These are phyloP conservation scores for Plagodis pulveraria DNA, from an alignment of 2,888 invertebrate genomes.

Conservation along the genomic window DNA sequence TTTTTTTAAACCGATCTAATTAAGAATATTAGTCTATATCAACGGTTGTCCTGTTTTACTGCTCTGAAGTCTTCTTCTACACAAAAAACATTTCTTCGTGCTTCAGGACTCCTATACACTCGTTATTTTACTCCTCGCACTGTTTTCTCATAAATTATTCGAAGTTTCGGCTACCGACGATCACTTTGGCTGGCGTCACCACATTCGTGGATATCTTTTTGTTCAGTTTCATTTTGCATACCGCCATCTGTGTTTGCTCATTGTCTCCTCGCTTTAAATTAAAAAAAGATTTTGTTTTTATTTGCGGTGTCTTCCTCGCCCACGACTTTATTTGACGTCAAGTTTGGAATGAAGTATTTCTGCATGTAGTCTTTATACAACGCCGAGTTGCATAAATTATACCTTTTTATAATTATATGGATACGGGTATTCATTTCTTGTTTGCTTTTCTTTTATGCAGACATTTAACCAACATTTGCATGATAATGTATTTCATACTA, in stretches of 20 bases:
- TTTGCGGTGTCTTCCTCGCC: constrained; percentile 72
- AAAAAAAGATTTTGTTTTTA: constrained; percentile 75
- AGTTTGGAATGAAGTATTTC: constrained; percentile 79
- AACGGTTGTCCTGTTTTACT: no score
- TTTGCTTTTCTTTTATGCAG: constrained; percentile 30
- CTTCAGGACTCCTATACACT: no score
- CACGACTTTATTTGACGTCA: constrained; percentile 83
- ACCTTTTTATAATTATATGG: constrained; percentile 70
- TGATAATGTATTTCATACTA: constrained; percentile 38
- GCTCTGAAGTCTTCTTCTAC: no score
- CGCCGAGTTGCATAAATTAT: constrained; percentile 78
- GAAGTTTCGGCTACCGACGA: constrained; percentile 63
- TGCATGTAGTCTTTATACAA: constrained; percentile 68
- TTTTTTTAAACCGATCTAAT: no score
- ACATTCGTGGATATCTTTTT: constrained; percentile 63
- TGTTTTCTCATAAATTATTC: constrained; percentile 77
- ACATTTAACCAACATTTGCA: constrained; percentile 39
- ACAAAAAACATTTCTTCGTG: no score
- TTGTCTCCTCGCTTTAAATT: constrained; percentile 79
- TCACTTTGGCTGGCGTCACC: constrained; percentile 62
- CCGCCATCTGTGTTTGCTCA: constrained; percentile 82
- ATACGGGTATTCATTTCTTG: constrained; percentile 41
- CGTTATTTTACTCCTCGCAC: constrained; percentile 34
- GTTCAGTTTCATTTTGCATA: constrained; percentile 78
- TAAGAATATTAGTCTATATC: no score